phyloP scores from a whole-genome alignment of 2,113 vertebrate genomes.

The Forbesichthys agassizii region DNA sequence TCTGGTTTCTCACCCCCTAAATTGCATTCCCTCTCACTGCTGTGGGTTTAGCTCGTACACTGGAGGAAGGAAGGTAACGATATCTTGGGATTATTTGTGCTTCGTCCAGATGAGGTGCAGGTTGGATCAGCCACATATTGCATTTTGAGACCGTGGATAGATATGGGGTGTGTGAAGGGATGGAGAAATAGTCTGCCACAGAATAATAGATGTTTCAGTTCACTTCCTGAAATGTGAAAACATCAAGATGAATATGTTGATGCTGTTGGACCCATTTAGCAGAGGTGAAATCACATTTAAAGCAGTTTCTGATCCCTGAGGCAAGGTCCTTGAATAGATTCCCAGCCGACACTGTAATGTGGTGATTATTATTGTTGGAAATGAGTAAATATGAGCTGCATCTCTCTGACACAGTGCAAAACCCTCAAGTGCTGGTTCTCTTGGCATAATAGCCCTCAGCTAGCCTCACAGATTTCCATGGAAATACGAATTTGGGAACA shows the following conservation, averaged over 20 bases:
- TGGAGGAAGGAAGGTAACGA: neutral
- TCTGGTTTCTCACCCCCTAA: neutral
- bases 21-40: neutral
- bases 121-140: too few relatives aligned
- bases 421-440: neutral
- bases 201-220: neutral
- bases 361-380: neutral
- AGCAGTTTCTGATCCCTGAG: neutral
- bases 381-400: neutral
- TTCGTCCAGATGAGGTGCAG: constrained; percentile 22
- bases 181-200: neutral
- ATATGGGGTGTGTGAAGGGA: too few relatives aligned
- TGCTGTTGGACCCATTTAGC: neutral
- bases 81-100: constrained; percentile 25
- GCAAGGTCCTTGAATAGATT: neutral
- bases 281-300: neutral
- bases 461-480: neutral
- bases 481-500: constrained; percentile 2
- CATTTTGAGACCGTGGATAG: too few relatives aligned
- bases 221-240: neutral
- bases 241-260: neutral
- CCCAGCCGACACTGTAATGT: neutral
- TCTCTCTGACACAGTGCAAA: neutral
- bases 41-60: constrained; percentile 20
- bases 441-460: neutral